Base-by-base conservation (phyloP, 2,888 invertebrate species). In the Copidosoma aretas region DNA sequence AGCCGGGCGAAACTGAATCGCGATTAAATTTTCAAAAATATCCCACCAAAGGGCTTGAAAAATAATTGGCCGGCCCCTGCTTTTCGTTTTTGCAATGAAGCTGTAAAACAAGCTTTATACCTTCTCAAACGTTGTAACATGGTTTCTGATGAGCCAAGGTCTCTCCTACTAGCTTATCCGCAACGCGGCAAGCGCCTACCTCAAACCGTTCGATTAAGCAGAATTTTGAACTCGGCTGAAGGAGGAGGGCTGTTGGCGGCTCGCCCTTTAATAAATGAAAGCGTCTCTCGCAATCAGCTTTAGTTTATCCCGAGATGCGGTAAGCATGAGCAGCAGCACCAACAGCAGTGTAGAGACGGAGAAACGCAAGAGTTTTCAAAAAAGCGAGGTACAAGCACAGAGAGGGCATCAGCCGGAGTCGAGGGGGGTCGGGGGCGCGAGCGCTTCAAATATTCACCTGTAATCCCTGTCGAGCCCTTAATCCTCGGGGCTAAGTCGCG, bases 381-480 rank as follows among this genome's bases (percentile, higher is more conserved):
- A 32, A 32, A 32, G 49, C 43, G 19, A 58, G 19, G 53, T 41
- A 12, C 54, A 10, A 17, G 15, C 15, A 21, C 10, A 17, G 43
- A 46, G 17, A 12, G 17, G 12, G 41, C 41, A 41, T 10, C 41
- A 14, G 41, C 12, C 43, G 43, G 43, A 15, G 15, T 1, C 2
- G 17, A 15, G 43, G 43, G 59, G 49, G 4, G 12, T 21, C 53
- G 46, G 62, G 59, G 10, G 60, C 46, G 52, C 49, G 56, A 57
- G 41, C 22, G 51, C 56, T 66, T 66, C 63, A 71, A 71, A 71
- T 71, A 71, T 68, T 68, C 66, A 71, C 63, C 63, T 66, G 68
- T 68, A 71, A 71, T 68, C 66, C 60, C 71, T 58, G 66, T 68
- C 66, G 71, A 68, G 68, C 68, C 60, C 66, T 68, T 71, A 71